These are phyloP conservation scores for Odontocerum albicorne DNA, from an alignment of 2,888 invertebrate species.

Conservation along the genomic window DNA sequence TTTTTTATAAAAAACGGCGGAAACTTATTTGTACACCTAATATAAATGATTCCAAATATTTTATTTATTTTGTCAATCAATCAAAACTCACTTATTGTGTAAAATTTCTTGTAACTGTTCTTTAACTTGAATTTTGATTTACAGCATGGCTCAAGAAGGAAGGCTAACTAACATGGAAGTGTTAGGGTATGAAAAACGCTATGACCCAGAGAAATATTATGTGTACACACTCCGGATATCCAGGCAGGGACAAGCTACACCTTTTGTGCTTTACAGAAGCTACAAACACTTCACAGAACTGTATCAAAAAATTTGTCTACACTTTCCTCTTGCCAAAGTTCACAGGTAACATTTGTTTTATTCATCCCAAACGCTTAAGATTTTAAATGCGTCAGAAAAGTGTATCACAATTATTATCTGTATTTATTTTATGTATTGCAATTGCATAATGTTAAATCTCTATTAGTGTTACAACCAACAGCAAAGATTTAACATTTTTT, in stretches of 20 bases:
- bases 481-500: too few relatives aligned
- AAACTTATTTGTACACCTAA: too few relatives aligned
- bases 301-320: constrained; percentile 88
- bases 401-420: too few relatives aligned
- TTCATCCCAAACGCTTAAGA: too few relatives aligned
- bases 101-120: not conserved
- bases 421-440: too few relatives aligned
- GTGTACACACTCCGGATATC: constrained; percentile 86
- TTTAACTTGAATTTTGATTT: constrained; percentile 28
- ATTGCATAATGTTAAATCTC: too few relatives aligned
- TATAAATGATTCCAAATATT: too few relatives aligned
- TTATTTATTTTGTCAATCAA: too few relatives aligned
- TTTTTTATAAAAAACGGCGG: too few relatives aligned
- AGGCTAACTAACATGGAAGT: constrained; percentile 83
- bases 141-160: constrained; percentile 86
- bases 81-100: too few relatives aligned
- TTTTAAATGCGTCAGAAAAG: too few relatives aligned
- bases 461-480: too few relatives aligned
- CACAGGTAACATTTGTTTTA: constrained; percentile 73
- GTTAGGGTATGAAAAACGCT: constrained; percentile 89
- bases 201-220: constrained; percentile 97
- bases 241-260: constrained; percentile 82
- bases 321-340: constrained; percentile 89
- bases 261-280: constrained; percentile 86
- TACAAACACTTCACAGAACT: constrained; percentile 98